Conservation (phyloP, 1,140 invertebrate genomes). For the Eurytemora carolleeae region DNA sequence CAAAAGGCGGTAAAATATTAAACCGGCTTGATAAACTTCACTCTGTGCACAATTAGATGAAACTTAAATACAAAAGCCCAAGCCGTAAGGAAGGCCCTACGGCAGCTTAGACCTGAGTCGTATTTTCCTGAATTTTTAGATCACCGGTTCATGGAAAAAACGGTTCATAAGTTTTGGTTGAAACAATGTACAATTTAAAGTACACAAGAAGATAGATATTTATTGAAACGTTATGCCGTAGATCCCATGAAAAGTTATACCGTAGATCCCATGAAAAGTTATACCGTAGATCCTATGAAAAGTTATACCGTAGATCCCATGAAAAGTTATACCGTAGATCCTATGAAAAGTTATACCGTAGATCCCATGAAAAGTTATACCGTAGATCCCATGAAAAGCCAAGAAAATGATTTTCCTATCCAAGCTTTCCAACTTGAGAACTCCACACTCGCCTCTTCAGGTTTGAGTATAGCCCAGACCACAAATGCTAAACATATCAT, state of each 20-base stretch:
- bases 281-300: neutral
- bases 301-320: conserved; percentile 1
- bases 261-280: neutral
- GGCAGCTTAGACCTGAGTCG: too few relatives aligned
- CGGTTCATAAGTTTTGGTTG: too few relatives aligned
- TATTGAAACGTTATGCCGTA: neutral
- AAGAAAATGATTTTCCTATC: conserved; percentile 2
- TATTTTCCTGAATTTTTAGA: too few relatives aligned
- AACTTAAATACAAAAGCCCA: too few relatives aligned
- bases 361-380: neutral
- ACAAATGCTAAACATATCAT: neutral
- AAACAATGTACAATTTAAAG: too few relatives aligned
- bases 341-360: neutral
- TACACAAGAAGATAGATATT: neutral
- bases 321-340: conserved; percentile 5
- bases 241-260: neutral
- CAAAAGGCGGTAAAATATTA: too few relatives aligned
- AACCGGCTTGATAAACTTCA: too few relatives aligned
- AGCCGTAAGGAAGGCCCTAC: too few relatives aligned
- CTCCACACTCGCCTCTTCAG: neutral
- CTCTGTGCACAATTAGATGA: too few relatives aligned
- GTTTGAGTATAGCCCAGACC: neutral
- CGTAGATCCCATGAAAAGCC: conserved; percentile 8
- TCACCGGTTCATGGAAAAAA: too few relatives aligned
- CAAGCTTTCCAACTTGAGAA: neutral